phyloP scores from a whole-genome alignment of 1,140 invertebrate species.

The Ostrea edulis region DNA sequence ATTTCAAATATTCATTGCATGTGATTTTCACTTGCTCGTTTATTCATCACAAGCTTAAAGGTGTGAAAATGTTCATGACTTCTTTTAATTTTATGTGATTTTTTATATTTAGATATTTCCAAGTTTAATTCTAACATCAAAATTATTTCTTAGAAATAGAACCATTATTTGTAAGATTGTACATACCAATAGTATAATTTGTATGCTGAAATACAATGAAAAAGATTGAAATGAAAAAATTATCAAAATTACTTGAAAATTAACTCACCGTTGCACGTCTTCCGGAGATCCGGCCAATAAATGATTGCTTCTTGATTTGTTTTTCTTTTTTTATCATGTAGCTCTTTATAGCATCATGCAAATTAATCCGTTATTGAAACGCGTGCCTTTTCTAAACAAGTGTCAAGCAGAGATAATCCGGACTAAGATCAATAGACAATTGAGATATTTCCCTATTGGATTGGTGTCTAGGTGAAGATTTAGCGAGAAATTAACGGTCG shows the following conservation, averaged over 20 bases:
- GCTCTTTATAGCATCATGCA: constrained; percentile 46
- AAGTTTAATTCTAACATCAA: no score
- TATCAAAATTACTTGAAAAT: not conserved
- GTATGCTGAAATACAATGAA: no score
- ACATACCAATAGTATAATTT: no score
- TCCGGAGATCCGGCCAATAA: not conserved
- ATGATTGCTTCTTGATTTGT: constrained; percentile 24
- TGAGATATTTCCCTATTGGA: not conserved
- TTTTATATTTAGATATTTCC: no score
- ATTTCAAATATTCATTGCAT: no score
- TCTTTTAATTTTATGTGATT: no score
- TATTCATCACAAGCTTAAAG: no score
- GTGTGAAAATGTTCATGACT: no score
- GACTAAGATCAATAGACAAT: constrained; percentile 48
- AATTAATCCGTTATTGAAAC: constrained; percentile 42
- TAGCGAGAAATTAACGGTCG: not conserved
- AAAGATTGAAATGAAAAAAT: not conserved
- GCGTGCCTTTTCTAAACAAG: constrained; percentile 50
- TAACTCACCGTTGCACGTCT: not conserved
- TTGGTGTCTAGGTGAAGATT: not conserved
- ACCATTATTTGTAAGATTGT: no score
- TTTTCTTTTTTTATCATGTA: constrained; percentile 17
- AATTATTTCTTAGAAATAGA: no score
- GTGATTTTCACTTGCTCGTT: no score
- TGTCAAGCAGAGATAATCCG: constrained; percentile 53